phyloP scores from a whole-genome alignment of 2,888 invertebrate genomes.

The Platycnemis pennipes region DNA sequence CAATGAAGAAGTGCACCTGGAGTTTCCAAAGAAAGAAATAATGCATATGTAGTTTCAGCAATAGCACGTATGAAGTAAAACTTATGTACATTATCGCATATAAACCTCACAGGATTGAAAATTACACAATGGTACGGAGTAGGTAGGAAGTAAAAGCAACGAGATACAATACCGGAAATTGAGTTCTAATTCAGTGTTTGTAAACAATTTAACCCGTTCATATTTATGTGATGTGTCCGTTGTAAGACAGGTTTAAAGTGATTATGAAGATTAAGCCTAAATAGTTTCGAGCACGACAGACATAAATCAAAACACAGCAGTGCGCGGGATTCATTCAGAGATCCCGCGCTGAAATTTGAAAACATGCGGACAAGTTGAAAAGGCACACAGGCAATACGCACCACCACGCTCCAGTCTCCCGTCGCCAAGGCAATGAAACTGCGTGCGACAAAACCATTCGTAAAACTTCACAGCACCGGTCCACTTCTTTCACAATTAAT shows the following conservation, averaged over 20 bases:
- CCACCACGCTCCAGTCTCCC: constrained; percentile 53
- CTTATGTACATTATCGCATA: too few relatives aligned
- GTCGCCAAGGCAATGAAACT: constrained; percentile 49
- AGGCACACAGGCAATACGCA: constrained; percentile 60
- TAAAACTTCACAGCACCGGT: constrained; percentile 64
- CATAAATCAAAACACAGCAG: neutral
- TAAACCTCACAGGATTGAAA: too few relatives aligned
- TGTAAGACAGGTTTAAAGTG: neutral
- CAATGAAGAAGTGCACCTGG: too few relatives aligned
- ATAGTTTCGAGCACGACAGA: neutral
- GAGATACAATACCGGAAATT: neutral
- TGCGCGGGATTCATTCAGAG: neutral
- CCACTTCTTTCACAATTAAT: constrained; percentile 46
- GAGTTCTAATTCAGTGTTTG: neutral
- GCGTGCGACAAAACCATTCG: constrained; percentile 64
- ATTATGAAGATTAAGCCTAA: neutral
- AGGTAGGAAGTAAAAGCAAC: neutral
- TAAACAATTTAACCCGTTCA: neutral
- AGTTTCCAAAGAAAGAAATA: too few relatives aligned
- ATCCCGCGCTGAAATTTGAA: constrained; percentile 62
- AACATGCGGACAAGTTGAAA: constrained; percentile 51
- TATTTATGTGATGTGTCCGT: too few relatives aligned
- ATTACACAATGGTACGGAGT: too few relatives aligned
- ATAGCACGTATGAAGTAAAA: too few relatives aligned
- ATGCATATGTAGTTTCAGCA: too few relatives aligned